Base-by-base conservation (phyloP, 2,797 vertebrate genomes). In the Hypotaenidia philippensis region DNA sequence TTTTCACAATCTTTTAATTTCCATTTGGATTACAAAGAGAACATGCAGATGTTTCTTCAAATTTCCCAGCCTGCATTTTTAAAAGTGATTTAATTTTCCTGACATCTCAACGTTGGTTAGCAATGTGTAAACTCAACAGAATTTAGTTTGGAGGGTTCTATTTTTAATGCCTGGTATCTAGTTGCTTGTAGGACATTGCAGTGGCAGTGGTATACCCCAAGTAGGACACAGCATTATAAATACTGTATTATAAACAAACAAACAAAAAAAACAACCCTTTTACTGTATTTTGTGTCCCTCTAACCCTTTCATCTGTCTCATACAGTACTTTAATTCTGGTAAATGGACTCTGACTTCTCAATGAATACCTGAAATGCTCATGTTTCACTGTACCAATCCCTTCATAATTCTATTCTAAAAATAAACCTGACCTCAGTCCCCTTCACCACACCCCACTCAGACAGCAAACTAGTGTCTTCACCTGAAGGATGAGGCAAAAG, bases 1-100 rank as follows among this genome's bases (percentile, higher is more conserved):
- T 89, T 87, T 55, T 78, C 45, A 71, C 38, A 85, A 34, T 29
- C 55, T 71, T 65, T 40, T 87, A 32, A 75, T 95, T 94, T 94
- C 41, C 65, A 59, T 63, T 76, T 80, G 57, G 72, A 91, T 88
- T 89, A 87, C 61, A 75, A 87, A 85, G 26, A 71, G 53, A 89
- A 85, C 13, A 76, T 91, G 29, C 78, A 95, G 49, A 78, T 87
- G 81, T 32, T 25, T 65, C 90, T 75, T 91, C n/a, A 41, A 9
- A 92, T 78, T 92, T 89, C 38, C 27, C 57, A 81, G 27, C 3
- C 49, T 65, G 36, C 22, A 61, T 77, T 95, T 87, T 55, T n/a
- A 15, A 77, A 92, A 93, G 13, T 21, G 4, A 74, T 82, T 92
- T 66, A 6, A 66, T 68, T 85, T 77, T 80, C 25, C 49, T 87